Evolutionary conservation across 64 coral and sea anemone species (phyloP).

Genomic region (Porites lutea): DNA sequence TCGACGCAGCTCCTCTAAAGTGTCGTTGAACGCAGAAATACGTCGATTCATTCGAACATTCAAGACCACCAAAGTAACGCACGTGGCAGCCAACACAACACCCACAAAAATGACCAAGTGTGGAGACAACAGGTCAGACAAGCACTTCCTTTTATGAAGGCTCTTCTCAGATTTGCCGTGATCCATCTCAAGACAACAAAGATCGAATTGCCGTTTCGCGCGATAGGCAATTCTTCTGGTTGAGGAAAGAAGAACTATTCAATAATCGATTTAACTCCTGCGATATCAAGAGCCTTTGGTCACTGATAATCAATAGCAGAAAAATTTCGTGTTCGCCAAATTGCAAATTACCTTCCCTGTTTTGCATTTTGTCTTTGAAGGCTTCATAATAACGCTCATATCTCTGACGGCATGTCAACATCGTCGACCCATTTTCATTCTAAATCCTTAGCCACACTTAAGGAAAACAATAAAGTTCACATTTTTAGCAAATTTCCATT

Average conservation of each 20-base stretch:
- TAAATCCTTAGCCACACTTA: no score
- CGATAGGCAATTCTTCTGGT: neutral
- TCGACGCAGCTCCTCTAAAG: neutral
- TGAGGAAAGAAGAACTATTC: neutral
- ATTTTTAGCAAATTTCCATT: no score
- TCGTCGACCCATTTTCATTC: no score
- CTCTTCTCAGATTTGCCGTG: neutral
- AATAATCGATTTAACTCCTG: neutral
- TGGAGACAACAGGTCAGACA: neutral
- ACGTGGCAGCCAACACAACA: neutral
- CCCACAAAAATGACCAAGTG: neutral
- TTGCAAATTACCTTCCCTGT: neutral
- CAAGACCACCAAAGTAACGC: neutral
- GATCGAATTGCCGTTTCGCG: neutral
- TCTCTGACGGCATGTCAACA: no score
- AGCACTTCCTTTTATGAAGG: neutral
- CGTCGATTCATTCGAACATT: neutral
- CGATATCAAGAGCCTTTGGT: no score
- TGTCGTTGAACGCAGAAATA: neutral
- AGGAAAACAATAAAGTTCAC: no score
- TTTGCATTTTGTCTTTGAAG: no score
- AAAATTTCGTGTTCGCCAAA: constrained; percentile 9
- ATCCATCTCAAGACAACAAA: neutral
- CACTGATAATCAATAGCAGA: neutral
- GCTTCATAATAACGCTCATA: no score